A percentile compares a stretch with the other conserved stretches of the same genome.
Conservation (phyloP, 2,113 vertebrate genomes). For the Lucifuga dentata region DNA sequence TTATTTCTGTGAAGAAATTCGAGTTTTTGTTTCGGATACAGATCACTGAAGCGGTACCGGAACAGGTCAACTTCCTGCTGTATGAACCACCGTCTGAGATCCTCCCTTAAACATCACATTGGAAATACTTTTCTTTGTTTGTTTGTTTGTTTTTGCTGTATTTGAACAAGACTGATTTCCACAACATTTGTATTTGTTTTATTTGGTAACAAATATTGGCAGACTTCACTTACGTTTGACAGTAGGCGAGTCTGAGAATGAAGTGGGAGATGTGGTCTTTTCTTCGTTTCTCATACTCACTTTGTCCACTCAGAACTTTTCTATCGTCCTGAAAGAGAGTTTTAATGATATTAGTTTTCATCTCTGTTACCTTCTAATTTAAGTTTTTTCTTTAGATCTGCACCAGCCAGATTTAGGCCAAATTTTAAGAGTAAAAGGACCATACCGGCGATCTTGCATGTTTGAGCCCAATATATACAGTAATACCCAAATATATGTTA, state of each 20-base stretch:
- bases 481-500: too few relatives aligned
- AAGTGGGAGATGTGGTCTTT: slow-evolving; percentile 99
- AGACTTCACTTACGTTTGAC: slow-evolving; percentile 91
- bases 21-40: slow-evolving; percentile 78
- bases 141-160: too few relatives aligned
- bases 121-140: neutral
- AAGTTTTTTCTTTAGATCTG: too few relatives aligned
- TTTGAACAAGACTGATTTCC: neutral
- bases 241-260: slow-evolving; percentile 96
- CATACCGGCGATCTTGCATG: too few relatives aligned
- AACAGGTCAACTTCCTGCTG: slow-evolving; percentile 98
- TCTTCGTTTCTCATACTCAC: slow-evolving; percentile 86
- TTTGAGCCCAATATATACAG: too few relatives aligned
- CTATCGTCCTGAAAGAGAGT: slow-evolving; percentile 73
- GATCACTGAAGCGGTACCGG: slow-evolving; percentile 88
- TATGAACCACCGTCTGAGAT: slow-evolving; percentile 97
- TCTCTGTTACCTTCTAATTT: too few relatives aligned
- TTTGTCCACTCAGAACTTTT: slow-evolving; percentile 56
- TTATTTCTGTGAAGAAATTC: slow-evolving; percentile 89
- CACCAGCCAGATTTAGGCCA: too few relatives aligned
- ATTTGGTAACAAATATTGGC: neutral
- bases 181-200: neutral
- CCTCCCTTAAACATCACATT: slow-evolving; percentile 85
- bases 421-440: too few relatives aligned
- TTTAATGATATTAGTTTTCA: neutral